phyloP scores from a whole-genome alignment of 2,888 invertebrate genomes.

The Uloborus plumipes region DNA sequence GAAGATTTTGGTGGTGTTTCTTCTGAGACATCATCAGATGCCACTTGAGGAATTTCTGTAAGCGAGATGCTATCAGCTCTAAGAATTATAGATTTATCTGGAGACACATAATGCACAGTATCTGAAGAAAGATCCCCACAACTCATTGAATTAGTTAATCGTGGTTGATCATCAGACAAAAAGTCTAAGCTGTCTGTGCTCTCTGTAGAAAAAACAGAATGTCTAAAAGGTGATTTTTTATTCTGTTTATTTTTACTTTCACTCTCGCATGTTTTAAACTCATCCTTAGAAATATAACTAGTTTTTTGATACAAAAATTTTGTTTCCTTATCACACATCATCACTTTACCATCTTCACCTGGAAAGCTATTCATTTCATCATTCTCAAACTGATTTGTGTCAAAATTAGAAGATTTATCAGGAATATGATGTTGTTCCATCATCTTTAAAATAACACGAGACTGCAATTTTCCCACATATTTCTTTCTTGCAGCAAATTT shows the following conservation, averaged over 20 bases:
- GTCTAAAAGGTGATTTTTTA: slow-evolving; percentile 52
- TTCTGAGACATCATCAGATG: slow-evolving; percentile 22
- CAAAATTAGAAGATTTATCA: slow-evolving; percentile 78
- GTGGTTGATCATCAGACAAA: slow-evolving; percentile 63
- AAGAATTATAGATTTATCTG: slow-evolving; percentile 31
- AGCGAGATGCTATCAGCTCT: slow-evolving; percentile 55
- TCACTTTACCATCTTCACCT: background rate
- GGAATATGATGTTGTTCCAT: slow-evolving; percentile 76
- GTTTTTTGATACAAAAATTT: slow-evolving; percentile 10
- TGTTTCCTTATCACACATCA: background rate
- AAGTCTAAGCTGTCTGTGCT: slow-evolving; percentile 65
- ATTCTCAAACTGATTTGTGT: background rate
- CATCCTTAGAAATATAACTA: background rate
- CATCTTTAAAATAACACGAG: slow-evolving; percentile 71
- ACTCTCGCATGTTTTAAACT: slow-evolving; percentile 3
- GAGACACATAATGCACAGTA: slow-evolving; percentile 24
- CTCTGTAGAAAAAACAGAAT: slow-evolving; percentile 61
- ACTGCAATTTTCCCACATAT: slow-evolving; percentile 68
- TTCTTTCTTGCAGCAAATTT: slow-evolving; percentile 36
- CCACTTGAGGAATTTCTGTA: slow-evolving; percentile 54
- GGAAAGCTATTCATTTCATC: background rate
- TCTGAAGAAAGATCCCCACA: slow-evolving; percentile 62
- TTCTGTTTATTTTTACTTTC: slow-evolving; percentile 14
- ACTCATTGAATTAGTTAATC: slow-evolving; percentile 61
- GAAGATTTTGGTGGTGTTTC: slow-evolving; percentile 29